Evolutionary conservation across 2,113 vertebrate species (phyloP).

Genomic region (Corvus moneduloides): DNA sequence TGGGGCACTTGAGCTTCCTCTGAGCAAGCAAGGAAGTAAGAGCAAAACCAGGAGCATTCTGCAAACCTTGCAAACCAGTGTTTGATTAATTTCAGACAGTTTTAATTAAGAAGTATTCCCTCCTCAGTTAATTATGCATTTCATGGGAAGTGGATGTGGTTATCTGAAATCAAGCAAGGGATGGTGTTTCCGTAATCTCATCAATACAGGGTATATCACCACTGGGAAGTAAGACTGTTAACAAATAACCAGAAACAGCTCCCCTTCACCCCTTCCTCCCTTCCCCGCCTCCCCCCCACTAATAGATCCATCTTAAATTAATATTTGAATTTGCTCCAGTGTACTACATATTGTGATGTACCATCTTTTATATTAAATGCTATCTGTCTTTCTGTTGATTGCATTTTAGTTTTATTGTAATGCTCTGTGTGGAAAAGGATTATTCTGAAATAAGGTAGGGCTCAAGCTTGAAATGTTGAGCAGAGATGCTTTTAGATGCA

Average conservation of each 20-base stretch:
- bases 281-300: not conserved
- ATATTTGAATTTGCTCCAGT: not conserved
- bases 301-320: not conserved
- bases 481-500: not conserved
- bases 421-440: not conserved
- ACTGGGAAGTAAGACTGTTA: not conserved
- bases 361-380: not conserved
- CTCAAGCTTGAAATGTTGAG: not conserved
- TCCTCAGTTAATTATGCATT: not conserved
- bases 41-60: not conserved
- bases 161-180: slow-evolving; percentile 1
- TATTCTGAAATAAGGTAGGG: not conserved
- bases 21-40: not conserved
- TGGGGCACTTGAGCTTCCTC: not conserved
- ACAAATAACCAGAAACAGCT: not conserved
- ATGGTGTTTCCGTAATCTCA: not conserved
- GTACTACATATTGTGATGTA: not conserved
- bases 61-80: not conserved
- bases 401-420: not conserved
- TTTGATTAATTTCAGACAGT: not conserved
- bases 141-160: not conserved
- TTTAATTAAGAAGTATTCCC: slow-evolving; percentile 26
- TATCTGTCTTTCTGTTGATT: not conserved
- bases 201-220: not conserved
- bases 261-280: too few relatives aligned